phyloP scores from a whole-genome alignment of 2,113 vertebrate species.

The Syngnathus typhle region DNA sequence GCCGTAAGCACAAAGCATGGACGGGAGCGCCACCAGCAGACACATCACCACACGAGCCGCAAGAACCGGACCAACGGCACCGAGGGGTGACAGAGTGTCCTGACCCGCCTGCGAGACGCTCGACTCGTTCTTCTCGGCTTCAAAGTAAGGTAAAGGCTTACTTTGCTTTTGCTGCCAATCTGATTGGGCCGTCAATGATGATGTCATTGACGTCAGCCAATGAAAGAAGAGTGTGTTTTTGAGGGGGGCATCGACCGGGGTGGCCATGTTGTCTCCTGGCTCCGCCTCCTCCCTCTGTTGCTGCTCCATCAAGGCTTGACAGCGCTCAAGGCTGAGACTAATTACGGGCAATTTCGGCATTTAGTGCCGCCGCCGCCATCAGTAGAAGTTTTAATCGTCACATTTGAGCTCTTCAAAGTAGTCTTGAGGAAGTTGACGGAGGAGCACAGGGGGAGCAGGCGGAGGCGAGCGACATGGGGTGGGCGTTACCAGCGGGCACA shows the following conservation, averaged over 20 bases:
- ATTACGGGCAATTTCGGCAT: no score
- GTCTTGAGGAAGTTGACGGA: constrained; percentile 6
- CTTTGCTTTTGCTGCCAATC: constrained; percentile 36
- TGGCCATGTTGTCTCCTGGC: constrained; percentile 73
- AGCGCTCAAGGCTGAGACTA: not conserved
- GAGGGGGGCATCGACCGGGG: constrained; percentile 70
- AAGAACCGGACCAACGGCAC: not conserved
- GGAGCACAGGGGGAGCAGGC: constrained; percentile 18
- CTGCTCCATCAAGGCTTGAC: constrained; percentile 30
- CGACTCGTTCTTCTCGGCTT: not conserved
- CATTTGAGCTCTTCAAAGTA: no score
- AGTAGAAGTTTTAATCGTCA: not conserved
- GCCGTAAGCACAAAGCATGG: not conserved
- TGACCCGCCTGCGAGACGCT: constrained; percentile 68
- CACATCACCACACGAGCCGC: not conserved
- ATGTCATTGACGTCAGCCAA: constrained; percentile 63
- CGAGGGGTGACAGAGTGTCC: constrained; percentile 41
- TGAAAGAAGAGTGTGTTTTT: not conserved
- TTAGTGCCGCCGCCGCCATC: no score
- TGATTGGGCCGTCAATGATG: constrained; percentile 70
- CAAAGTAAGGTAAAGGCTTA: constrained; percentile 58
- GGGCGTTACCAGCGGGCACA: constrained; percentile 69
- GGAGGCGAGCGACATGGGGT: constrained; percentile 68
- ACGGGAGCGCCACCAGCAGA: not conserved
- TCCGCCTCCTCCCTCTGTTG: constrained; percentile 42